Base-by-base conservation (phyloP, 2,888 invertebrate genomes). In the Tenthredo notha region DNA sequence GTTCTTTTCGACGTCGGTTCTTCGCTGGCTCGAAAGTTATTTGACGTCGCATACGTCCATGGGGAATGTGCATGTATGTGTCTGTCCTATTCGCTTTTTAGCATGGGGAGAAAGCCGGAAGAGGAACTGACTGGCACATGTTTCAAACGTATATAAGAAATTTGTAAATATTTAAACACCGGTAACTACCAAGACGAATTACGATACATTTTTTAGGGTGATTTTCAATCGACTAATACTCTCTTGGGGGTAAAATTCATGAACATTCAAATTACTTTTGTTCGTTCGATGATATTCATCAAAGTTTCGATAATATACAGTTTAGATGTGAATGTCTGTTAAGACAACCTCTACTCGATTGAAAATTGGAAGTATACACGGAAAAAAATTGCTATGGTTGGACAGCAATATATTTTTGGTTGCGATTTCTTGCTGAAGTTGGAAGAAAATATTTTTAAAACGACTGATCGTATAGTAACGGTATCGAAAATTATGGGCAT, bases 21-120 rank as follows among this genome's bases (percentile, higher is more conserved):
- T 84, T 47, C 82, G 50, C 74, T 89, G 88, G 87, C 89, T 89
- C 86, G 88, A 90, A 92, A 92, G 91, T 92, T 92, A 92, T 92
- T 92, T 91, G 92, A 92, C 91, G 92, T 92, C 91, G 90, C 90
- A 91, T 91, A 92, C 90, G 90, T 90, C 88, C 29, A 5, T 21
- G 18, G 29, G 50, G 67, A 74, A 78, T 47, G 65, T 75, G n/a
- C 25, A 50, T 33, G 40, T 25, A 21, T 37, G 33, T 33, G 54
- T 47, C 18, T 77, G 33, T 15, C 33, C 54, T n/a, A 33, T 77
- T 7, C 54, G 10, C 54, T 33, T 37, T 77, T 29, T 1, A 33
- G 54, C n/a, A 74, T 12, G 21, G 18, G 50, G 50, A 29, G 21
- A 54, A n/a, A 29, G 33, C 25, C n/a, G 40, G 18, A 54, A 61